Percentiles rank a stretch among this genome's conserved stretches.
These are phyloP conservation scores for Trididemnum nubilum DNA, from an alignment of 23 tunicate species.

Conservation along the genomic window DNA sequence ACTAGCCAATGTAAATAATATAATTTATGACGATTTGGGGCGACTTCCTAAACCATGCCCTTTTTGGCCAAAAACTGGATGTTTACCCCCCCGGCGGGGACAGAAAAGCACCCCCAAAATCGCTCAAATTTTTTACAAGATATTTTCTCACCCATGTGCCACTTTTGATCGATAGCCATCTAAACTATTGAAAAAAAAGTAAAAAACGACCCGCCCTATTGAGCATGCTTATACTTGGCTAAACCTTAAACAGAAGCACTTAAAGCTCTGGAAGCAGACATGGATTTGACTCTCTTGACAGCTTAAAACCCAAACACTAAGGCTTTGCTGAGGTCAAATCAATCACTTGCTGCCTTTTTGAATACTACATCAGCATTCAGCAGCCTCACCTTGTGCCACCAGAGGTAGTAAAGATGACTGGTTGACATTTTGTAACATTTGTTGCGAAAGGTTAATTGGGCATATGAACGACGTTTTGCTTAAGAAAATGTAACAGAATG, in stretches of 20 bases:
- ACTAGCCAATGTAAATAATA: too few species aligned
- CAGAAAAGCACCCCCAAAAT: too few species aligned
- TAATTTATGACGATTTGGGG: too few species aligned
- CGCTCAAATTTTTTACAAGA: too few species aligned
- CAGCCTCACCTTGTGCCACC: neutral
- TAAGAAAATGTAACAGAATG: neutral
- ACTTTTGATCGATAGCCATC: too few species aligned
- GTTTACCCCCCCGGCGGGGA: too few species aligned
- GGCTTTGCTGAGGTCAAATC: neutral
- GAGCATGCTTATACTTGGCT: neutral
- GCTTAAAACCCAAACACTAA: neutral
- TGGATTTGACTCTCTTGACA: neutral
- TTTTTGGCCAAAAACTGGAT: too few species aligned
- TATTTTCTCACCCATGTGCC: too few species aligned
- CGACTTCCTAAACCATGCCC: too few species aligned
- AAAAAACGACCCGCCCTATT: too few species aligned
- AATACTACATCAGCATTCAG: neutral
- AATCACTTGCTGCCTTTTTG: neutral
- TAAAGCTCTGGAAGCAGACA: neutral
- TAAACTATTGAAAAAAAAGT: too few species aligned
- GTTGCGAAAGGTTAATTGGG: neutral
- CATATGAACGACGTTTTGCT: neutral
- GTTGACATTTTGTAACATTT: neutral
- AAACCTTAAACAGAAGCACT: neutral
- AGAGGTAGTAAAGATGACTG: neutral